These are phyloP conservation scores for Dicycla oo DNA, from an alignment of 2,888 invertebrate species.

Conservation along the genomic window DNA sequence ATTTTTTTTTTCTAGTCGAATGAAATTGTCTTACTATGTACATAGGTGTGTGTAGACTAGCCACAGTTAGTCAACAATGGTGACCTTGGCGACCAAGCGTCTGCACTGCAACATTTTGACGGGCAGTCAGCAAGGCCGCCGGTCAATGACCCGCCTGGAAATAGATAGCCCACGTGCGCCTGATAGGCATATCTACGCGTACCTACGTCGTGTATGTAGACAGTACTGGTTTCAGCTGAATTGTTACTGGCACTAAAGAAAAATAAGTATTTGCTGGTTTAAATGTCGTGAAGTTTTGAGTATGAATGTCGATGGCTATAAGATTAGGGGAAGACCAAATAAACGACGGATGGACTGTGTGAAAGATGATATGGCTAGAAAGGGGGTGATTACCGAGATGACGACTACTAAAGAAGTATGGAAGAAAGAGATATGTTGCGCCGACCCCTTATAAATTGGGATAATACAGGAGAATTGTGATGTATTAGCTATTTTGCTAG, in stretches of 20 bases:
- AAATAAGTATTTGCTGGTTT: neutral
- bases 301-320: no score
- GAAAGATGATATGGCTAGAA: no score
- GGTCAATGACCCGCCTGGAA: constrained; percentile 73
- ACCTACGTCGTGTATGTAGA: constrained; percentile 2
- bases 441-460: no score
- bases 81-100: constrained; percentile 53
- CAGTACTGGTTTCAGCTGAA: constrained; percentile 9
- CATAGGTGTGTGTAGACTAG: constrained; percentile 1
- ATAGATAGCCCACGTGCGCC: constrained; percentile 72
- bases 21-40: no score
- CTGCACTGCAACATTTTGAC: constrained; percentile 58
- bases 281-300: no score
- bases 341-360: no score
- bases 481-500: no score
- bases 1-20: neutral
- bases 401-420: no score
- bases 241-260: neutral
- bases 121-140: constrained; percentile 71
- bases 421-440: no score
- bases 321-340: no score
- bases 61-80: constrained; percentile 27
- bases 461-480: no score
- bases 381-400: no score
- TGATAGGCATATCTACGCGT: constrained; percentile 38